Evolutionary conservation across 2,797 vertebrate species (phyloP).

Genomic region (Tadarida brasiliensis): DNA sequence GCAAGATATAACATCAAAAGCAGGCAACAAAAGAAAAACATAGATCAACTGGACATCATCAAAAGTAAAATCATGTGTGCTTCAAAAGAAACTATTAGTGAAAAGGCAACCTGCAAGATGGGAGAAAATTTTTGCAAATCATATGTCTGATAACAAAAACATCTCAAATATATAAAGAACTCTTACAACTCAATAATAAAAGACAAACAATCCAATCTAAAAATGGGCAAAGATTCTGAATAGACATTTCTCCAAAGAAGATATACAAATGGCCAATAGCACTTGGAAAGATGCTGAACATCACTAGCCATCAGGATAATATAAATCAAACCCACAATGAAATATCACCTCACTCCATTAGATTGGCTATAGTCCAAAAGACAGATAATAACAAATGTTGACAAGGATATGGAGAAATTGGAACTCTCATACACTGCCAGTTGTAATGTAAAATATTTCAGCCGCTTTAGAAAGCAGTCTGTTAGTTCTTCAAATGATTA

Average conservation of each 20-base stretch:
- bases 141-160: not conserved
- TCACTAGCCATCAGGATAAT: not conserved
- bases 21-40: conserved; percentile 26
- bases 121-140: not conserved
- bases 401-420: conserved; percentile 19
- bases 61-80: conserved; percentile 57
- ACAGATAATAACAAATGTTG: not conserved
- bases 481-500: not conserved
- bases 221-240: not conserved
- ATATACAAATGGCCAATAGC: not conserved
- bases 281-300: not conserved
- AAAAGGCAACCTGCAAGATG: not conserved
- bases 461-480: not conserved
- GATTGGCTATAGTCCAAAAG: not conserved
- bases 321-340: not conserved
- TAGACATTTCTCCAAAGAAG: conserved; percentile 42
- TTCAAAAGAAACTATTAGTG: not conserved
- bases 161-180: conserved; percentile 1
- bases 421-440: not conserved
- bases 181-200: conserved; percentile 37
- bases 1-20: conserved; percentile 19
- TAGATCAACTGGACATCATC: conserved; percentile 1
- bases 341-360: not conserved
- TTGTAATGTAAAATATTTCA: conserved; percentile 25
- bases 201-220: not conserved